Conservation (phyloP, 2,797 vertebrate species). For the Peromyscus eremicus region DNA sequence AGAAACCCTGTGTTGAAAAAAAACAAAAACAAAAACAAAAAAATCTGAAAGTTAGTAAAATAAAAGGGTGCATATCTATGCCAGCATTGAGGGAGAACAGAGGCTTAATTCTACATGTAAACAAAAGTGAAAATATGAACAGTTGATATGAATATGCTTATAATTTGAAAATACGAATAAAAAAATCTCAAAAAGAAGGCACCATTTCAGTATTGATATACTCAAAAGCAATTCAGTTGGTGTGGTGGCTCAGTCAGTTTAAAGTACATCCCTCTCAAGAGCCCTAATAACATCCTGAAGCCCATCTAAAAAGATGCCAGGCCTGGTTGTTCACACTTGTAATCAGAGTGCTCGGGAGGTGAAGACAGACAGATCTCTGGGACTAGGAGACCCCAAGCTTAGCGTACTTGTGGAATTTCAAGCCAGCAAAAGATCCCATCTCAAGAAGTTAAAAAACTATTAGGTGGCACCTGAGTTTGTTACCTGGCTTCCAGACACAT, state of each 20-base stretch:
- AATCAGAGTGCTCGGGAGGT: not conserved
- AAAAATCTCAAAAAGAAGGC: not conserved
- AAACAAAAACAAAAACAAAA: too few relatives aligned
- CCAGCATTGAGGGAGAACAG: not conserved
- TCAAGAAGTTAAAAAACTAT: not conserved
- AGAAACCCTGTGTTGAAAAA: too few relatives aligned
- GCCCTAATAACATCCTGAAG: not conserved
- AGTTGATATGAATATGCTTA: not conserved
- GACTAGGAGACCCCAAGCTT: not conserved
- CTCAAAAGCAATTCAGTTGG: not conserved
- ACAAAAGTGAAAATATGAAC: not conserved
- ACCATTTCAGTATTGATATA: not conserved
- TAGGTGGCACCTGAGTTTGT: not conserved
- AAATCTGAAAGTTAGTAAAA: not conserved
- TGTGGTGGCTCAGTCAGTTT: not conserved
- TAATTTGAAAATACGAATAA: not conserved
- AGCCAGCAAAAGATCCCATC: not conserved
- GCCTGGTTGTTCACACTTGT: too few relatives aligned
- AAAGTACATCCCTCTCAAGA: not conserved
- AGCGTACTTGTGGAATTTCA: not conserved
- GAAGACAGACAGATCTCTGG: not conserved
- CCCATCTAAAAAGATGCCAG: not conserved
- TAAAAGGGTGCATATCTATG: not conserved
- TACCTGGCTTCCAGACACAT: not conserved
- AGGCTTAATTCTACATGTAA: conserved; percentile 2